Evolutionary conservation across 1,140 invertebrate genomes (phyloP).

Genomic region (Lerema accius): DNA sequence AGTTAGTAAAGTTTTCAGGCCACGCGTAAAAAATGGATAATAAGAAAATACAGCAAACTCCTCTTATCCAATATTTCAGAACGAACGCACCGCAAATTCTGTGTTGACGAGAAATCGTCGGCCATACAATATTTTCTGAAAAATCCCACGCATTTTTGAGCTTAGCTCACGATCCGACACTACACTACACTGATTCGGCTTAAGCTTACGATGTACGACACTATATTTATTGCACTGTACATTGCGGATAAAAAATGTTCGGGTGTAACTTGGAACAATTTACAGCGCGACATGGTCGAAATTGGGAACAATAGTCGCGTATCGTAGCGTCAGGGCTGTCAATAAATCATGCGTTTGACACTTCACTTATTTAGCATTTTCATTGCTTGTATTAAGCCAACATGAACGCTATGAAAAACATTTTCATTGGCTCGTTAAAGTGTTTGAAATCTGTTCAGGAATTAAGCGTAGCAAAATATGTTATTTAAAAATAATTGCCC

Average conservation of each 20-base stretch:
- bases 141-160: conserved; percentile 23
- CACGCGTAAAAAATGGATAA: conserved; percentile 26
- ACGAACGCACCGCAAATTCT: conserved; percentile 26
- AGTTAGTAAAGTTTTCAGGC: neutral
- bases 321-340: conserved; percentile 36
- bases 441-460: neutral
- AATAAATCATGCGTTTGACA: conserved; percentile 50
- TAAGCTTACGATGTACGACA: conserved; percentile 27
- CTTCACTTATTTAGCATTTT: conserved; percentile 48
- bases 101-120: conserved; percentile 12
- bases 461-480: too few relatives aligned
- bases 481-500: too few relatives aligned
- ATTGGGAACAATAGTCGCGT: conserved; percentile 47
- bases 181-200: conserved; percentile 27
- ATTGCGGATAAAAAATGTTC: conserved; percentile 37
- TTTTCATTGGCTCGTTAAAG: neutral
- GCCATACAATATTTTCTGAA: conserved; percentile 18
- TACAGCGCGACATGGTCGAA: conserved; percentile 40
- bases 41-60: conserved; percentile 25
- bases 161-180: conserved; percentile 16
- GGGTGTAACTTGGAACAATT: conserved; percentile 35
- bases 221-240: conserved; percentile 34
- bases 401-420: neutral
- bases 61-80: conserved; percentile 28
- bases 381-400: conserved; percentile 37